A percentile compares a stretch with the other conserved stretches of the same genome.
Conservation (phyloP, 2,888 invertebrate genomes). For the Gasteruption jaculator region DNA sequence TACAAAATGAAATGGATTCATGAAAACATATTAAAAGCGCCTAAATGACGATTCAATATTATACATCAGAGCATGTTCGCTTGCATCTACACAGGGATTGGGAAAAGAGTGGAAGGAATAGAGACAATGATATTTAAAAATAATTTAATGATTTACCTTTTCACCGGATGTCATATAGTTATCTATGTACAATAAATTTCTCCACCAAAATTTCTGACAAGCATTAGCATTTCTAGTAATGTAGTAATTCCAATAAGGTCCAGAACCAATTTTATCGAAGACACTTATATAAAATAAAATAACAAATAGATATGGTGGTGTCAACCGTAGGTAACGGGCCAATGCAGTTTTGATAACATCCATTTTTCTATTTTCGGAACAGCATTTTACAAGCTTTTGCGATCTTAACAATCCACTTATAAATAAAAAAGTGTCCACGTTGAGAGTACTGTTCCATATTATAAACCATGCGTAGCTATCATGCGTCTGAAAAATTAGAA, state of each 20-base stretch:
- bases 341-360: conserved; percentile 10
- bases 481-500: too few relatives aligned
- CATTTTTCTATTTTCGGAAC: conserved; percentile 60
- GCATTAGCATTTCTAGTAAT: conserved; percentile 53
- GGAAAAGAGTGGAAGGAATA: too few relatives aligned
- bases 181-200: conserved; percentile 66
- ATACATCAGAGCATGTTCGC: too few relatives aligned
- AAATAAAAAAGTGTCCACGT: conserved; percentile 64
- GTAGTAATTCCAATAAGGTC: conserved; percentile 64
- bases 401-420: conserved; percentile 66
- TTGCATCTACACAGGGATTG: too few relatives aligned
- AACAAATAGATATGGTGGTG: conserved; percentile 66
- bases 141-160: conserved; percentile 51
- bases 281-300: conserved; percentile 68
- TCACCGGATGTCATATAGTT: conserved; percentile 63
- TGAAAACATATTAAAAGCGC: too few relatives aligned
- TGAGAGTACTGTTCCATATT: too few relatives aligned
- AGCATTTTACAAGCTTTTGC: conserved; percentile 57
- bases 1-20: too few relatives aligned
- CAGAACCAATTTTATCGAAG: conserved; percentile 62
- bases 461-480: too few relatives aligned
- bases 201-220: conserved; percentile 65
- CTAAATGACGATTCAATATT: too few relatives aligned
- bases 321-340: conserved; percentile 55
- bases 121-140: neutral